Percentiles rank a stretch among this genome's conserved stretches.
These are phyloP conservation scores for Conus ventricosus DNA, from an alignment of 1,140 invertebrate species.

Conservation along the genomic window DNA sequence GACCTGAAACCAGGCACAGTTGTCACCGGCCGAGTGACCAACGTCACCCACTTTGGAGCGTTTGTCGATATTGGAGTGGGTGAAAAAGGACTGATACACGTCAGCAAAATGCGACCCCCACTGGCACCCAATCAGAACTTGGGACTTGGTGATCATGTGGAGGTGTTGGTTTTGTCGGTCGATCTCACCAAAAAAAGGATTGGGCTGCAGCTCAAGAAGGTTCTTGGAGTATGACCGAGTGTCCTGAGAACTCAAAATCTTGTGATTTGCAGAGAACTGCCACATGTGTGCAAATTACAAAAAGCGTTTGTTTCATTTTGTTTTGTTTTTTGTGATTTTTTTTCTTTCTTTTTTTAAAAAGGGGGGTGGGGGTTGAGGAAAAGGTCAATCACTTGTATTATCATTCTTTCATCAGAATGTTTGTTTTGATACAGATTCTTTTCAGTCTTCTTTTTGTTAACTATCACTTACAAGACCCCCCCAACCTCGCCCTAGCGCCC, in stretches of 20 bases:
- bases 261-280: too few species aligned
- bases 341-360: too few species aligned
- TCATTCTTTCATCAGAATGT: too few species aligned
- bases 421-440: too few species aligned
- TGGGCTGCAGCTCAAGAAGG: slow-evolving; percentile 70
- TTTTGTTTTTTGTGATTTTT: not conserved
- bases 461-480: too few species aligned
- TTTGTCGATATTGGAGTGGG: slow-evolving; percentile 93
- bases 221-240: not conserved
- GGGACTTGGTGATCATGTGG: slow-evolving; percentile 83
- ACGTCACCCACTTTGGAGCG: slow-evolving; percentile 91
- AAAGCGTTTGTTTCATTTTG: too few species aligned
- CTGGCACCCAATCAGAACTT: slow-evolving; percentile 74
- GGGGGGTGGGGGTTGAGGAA: too few species aligned
- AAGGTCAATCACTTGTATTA: too few species aligned
- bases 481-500: too few species aligned
- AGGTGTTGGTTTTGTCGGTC: slow-evolving; percentile 79
- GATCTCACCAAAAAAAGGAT: slow-evolving; percentile 77
- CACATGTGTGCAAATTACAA: too few species aligned
- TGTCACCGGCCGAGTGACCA: slow-evolving; percentile 78
- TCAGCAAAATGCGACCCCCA: slow-evolving; percentile 55
- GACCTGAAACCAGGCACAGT: slow-evolving; percentile 78
- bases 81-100: slow-evolving; percentile 85
- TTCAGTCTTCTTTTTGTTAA: too few species aligned
- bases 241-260: too few species aligned